These are phyloP conservation scores for Dusona sp. DNA, from an alignment of 2,888 invertebrate species.

Conservation along the genomic window DNA sequence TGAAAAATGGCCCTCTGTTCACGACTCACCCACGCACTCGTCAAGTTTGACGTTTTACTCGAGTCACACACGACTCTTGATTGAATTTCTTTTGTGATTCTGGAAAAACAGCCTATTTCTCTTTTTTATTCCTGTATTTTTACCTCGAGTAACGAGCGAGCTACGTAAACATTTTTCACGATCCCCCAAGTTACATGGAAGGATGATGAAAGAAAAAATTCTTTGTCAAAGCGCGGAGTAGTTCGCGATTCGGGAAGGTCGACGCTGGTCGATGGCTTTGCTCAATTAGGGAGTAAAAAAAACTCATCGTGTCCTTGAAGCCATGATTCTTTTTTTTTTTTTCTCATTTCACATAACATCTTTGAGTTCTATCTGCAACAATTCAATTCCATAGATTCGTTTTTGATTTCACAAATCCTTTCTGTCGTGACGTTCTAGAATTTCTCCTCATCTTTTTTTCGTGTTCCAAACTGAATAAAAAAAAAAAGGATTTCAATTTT, in stretches of 20 bases:
- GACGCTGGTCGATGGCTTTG: conserved; percentile 31
- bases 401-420: conserved; percentile 8
- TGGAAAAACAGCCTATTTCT: neutral
- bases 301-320: conserved; percentile 13
- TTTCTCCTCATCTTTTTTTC: neutral
- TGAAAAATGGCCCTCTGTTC: conserved; percentile 48
- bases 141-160: neutral
- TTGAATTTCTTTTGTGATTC: neutral
- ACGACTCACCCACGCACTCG: conserved; percentile 72
- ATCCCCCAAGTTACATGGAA: conserved; percentile 33
- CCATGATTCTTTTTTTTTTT: conserved; percentile 12
- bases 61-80: conserved; percentile 59
- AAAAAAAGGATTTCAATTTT: conserved; percentile 13
- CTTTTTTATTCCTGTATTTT: neutral
- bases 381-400: neutral
- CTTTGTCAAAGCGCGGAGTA: conserved; percentile 32
- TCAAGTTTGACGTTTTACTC: conserved; percentile 77
- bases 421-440: neutral
- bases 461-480: neutral
- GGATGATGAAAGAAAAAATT: conserved; percentile 16
- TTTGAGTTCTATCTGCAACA: neutral
- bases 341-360: neutral
- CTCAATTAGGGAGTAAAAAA: conserved; percentile 25
- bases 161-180: conserved; percentile 9
- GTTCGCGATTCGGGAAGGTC: neutral